These are phyloP conservation scores for Microcaecilia unicolor DNA, from an alignment of 2,797 vertebrate genomes.

Conservation along the genomic window DNA sequence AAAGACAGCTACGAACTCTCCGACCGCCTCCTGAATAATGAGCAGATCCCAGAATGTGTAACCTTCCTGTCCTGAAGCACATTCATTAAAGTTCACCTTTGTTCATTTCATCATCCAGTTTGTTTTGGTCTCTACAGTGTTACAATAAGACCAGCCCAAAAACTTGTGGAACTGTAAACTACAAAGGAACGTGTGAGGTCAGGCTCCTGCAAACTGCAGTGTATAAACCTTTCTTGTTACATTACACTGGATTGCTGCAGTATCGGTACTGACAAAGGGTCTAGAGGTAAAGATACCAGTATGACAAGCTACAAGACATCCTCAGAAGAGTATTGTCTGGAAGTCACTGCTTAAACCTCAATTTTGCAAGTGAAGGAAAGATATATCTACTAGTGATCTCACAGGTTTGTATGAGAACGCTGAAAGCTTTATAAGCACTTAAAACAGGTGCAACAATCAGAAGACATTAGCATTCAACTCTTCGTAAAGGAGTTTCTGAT, in stretches of 20 bases:
- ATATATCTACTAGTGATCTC: constrained; percentile 21
- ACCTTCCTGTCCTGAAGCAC: constrained; percentile 21
- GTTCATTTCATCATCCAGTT: constrained; percentile 30
- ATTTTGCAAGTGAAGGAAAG: constrained; percentile 17
- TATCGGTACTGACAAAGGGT: constrained; percentile 23
- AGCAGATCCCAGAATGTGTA: constrained; percentile 3
- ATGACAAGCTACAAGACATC: constrained; percentile 27
- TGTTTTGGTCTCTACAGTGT: constrained; percentile 48
- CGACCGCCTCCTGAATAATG: constrained; percentile 78
- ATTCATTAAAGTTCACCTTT: constrained; percentile 20
- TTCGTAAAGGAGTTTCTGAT: constrained; percentile 47
- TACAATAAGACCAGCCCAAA: constrained; percentile 40
- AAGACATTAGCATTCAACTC: constrained; percentile 37
- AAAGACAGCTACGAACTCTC: constrained; percentile 75
- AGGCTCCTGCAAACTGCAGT: constrained; percentile 11
- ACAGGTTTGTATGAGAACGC: constrained; percentile 26
- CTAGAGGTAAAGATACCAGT: constrained; percentile 5
- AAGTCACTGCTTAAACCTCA: constrained; percentile 25
- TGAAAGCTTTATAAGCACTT: constrained; percentile 35
- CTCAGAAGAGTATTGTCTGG: constrained; percentile 26
- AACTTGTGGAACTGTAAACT: constrained; percentile 19
- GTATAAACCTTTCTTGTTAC: constrained; percentile 18
- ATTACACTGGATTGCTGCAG: constrained; percentile 49
- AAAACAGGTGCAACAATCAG: constrained; percentile 34
- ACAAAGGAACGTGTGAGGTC: constrained; percentile 24